A percentile compares a stretch with the other conserved stretches of the same genome.
phyloP scores from a whole-genome alignment of 2,797 vertebrate genomes.

The Pipistrellus nathusii region DNA sequence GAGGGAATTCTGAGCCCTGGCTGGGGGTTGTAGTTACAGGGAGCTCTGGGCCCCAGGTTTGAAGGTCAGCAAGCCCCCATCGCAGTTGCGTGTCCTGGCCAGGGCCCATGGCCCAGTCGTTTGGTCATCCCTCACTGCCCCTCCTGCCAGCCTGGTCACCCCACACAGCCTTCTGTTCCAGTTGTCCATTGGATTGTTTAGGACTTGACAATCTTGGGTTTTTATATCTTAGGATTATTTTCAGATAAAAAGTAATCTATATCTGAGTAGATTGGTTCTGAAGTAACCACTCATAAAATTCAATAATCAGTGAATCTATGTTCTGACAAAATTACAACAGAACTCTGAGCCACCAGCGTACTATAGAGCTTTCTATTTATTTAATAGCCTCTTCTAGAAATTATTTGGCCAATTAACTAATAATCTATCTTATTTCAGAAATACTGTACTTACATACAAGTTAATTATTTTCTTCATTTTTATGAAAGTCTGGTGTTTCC shows the following conservation, averaged over 20 bases:
- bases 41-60: too few species aligned
- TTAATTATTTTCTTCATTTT: not conserved
- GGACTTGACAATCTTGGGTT: too few species aligned
- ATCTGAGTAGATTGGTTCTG: not conserved
- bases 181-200: too few species aligned
- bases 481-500: not conserved
- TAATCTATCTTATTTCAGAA: not conserved
- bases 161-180: too few species aligned
- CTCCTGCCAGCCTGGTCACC: too few species aligned
- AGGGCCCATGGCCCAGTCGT: too few species aligned
- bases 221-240: not conserved
- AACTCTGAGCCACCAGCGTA: not conserved
- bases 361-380: not conserved
- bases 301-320: not conserved
- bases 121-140: too few species aligned
- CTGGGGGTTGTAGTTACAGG: too few species aligned
- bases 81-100: too few species aligned
- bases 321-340: slow-evolving; percentile 39
- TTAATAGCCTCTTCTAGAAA: not conserved
- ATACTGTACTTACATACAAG: not conserved
- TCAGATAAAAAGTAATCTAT: not conserved
- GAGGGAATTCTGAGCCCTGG: too few species aligned
- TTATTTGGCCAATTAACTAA: slow-evolving; percentile 36
- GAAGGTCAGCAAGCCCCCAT: too few species aligned
- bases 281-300: not conserved